Evolutionary conservation across 2,888 invertebrate species (phyloP).

Genomic region (Bombylius major): DNA sequence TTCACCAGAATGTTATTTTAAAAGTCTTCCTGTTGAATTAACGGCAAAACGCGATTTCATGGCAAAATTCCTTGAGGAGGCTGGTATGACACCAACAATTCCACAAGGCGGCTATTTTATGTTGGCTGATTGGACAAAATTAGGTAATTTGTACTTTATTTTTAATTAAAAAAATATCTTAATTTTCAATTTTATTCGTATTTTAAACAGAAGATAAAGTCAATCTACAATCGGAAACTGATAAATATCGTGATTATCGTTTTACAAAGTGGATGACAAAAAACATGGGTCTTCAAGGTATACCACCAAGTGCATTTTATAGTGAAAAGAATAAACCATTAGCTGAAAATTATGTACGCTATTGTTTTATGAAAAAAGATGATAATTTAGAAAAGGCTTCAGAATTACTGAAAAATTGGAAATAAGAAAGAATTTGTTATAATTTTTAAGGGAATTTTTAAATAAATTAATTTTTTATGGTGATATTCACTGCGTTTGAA

Average conservation of each 20-base stretch:
- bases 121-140: slow-evolving; percentile 77
- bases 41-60: slow-evolving; percentile 68
- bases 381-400: slow-evolving; percentile 55
- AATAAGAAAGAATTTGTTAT: slow-evolving; percentile 10
- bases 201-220: slow-evolving; percentile 46
- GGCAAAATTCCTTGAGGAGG: slow-evolving; percentile 56
- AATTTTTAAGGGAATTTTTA: background rate
- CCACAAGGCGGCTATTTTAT: slow-evolving; percentile 98
- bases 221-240: slow-evolving; percentile 54
- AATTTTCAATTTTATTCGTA: background rate
- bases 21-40: slow-evolving; percentile 60
- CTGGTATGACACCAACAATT: slow-evolving; percentile 79
- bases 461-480: too few species aligned
- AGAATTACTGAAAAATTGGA: slow-evolving; percentile 50
- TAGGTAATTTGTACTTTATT: slow-evolving; percentile 40
- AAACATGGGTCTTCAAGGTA: slow-evolving; percentile 81
- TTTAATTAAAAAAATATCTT: background rate
- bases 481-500: too few species aligned
- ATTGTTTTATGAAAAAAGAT: slow-evolving; percentile 89
- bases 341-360: slow-evolving; percentile 76
- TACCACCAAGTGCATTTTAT: slow-evolving; percentile 93
- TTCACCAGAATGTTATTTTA: slow-evolving; percentile 71
- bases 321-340: slow-evolving; percentile 61
- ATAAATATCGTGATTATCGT: slow-evolving; percentile 69
- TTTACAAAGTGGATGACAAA: slow-evolving; percentile 95